phyloP scores from a whole-genome alignment of 2,888 invertebrate genomes.

The Agrotis clavis region DNA sequence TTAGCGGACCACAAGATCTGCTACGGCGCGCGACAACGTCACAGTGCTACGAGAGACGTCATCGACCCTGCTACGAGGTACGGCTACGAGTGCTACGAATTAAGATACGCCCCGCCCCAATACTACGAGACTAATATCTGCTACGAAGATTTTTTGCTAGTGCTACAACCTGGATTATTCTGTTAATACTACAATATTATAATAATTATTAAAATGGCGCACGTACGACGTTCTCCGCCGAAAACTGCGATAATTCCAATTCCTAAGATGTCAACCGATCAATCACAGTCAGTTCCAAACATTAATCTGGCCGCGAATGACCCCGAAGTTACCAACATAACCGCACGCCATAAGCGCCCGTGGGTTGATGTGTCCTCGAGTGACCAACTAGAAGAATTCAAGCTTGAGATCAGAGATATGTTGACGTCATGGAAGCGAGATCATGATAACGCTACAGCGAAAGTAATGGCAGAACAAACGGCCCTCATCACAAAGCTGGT shows the following conservation, averaged over 20 bases:
- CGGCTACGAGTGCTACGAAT: background rate
- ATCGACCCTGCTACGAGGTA: no score
- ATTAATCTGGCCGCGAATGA: background rate
- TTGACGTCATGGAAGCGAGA: constrained; percentile 13
- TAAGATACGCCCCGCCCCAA: background rate
- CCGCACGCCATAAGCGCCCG: background rate
- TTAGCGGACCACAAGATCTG: no score
- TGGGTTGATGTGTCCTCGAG: background rate
- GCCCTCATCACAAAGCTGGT: constrained; percentile 5
- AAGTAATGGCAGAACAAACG: constrained; percentile 7
- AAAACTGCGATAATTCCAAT: background rate
- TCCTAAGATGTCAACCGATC: background rate
- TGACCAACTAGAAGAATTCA: constrained; percentile 6
- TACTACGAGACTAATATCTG: constrained; percentile 1
- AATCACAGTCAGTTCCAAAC: constrained; percentile 3
- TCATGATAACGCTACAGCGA: background rate
- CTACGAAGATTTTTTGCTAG: background rate
- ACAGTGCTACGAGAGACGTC: no score
- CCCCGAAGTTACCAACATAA: no score
- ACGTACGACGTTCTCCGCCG: no score
- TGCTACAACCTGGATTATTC: no score
- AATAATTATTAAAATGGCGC: no score
- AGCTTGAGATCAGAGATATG: constrained; percentile 13
- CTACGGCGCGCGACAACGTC: no score
- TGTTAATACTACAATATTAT: no score